Evolutionary conservation across 2,113 vertebrate species (phyloP).

Genomic region (Chionodraco myersi): DNA sequence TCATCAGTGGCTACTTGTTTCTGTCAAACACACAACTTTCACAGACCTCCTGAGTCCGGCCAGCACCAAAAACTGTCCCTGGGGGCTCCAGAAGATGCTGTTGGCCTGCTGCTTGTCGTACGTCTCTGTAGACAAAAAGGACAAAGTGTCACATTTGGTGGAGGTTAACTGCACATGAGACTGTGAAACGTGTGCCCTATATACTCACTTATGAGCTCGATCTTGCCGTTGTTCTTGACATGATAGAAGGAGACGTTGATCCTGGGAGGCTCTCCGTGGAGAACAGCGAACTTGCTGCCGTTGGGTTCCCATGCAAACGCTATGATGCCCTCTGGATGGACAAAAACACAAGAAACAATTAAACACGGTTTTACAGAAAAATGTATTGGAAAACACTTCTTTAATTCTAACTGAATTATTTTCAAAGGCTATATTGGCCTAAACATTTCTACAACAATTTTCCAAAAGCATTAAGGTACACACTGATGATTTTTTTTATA

Average conservation of each 20-base stretch:
- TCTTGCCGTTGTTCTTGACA: slow-evolving; percentile 98
- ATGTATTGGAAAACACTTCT: too few relatives aligned
- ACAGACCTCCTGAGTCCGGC: slow-evolving; percentile 96
- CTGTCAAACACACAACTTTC: accelerated
- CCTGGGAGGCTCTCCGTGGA: slow-evolving; percentile 94
- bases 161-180: accelerated
- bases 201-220: slow-evolving; percentile 95
- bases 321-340: slow-evolving; percentile 91
- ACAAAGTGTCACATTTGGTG: not conserved
- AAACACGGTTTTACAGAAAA: not conserved
- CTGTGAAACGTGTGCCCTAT: accelerated
- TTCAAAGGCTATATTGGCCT: too few relatives aligned
- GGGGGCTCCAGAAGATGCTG: slow-evolving; percentile 99
- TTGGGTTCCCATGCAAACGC: slow-evolving; percentile 99
- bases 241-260: slow-evolving; percentile 97
- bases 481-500: too few relatives aligned
- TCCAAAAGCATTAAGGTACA: too few relatives aligned
- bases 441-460: too few relatives aligned
- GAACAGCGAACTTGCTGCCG: slow-evolving; percentile 97
- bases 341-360: not conserved
- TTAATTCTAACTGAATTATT: too few relatives aligned
- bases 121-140: slow-evolving; percentile 84
- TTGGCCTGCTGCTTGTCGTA: slow-evolving; percentile 99
- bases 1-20: slow-evolving; percentile 57
- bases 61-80: slow-evolving; percentile 96